Evolutionary conservation across 2,888 invertebrate genomes (phyloP).

Genomic region (Ariolimax columbianus): DNA sequence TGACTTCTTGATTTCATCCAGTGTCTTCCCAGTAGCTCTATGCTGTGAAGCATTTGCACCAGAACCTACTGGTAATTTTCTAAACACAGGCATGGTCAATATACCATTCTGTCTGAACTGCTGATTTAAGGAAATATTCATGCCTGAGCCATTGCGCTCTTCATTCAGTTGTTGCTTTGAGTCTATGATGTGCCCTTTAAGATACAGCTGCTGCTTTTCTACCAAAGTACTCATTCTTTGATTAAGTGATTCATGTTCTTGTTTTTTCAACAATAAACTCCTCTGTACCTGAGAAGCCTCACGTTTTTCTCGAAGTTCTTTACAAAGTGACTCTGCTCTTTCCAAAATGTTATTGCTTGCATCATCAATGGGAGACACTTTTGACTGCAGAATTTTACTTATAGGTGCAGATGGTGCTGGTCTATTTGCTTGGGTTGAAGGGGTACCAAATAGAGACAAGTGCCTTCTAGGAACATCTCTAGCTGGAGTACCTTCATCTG

Average conservation of each 20-base stretch:
- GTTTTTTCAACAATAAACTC: conserved; percentile 16
- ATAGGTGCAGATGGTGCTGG: neutral
- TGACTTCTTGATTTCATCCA: conserved; percentile 28
- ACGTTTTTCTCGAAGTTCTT: conserved; percentile 64
- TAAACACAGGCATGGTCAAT: neutral
- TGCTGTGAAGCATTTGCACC: neutral
- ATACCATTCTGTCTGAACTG: neutral
- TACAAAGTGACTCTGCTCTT: conserved; percentile 68
- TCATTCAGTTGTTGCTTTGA: neutral
- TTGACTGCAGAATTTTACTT: neutral
- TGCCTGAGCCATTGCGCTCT: conserved; percentile 10
- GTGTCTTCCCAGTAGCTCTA: neutral
- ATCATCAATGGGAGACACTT: neutral
- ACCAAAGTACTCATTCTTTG: conserved; percentile 20
- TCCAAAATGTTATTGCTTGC: conserved; percentile 58
- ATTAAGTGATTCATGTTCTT: conserved; percentile 21
- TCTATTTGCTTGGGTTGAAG: neutral
- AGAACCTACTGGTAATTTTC: neutral
- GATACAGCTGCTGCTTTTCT: conserved; percentile 12
- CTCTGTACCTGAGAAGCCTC: conserved; percentile 43
- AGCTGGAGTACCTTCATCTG: conserved; percentile 11
- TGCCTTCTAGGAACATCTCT: conserved; percentile 2
- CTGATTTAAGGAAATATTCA: neutral
- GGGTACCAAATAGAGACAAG: neutral
- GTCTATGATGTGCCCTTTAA: conserved; percentile 30